Base-by-base conservation (phyloP, 2,113 vertebrate genomes). In the Taurulus bubalis region DNA sequence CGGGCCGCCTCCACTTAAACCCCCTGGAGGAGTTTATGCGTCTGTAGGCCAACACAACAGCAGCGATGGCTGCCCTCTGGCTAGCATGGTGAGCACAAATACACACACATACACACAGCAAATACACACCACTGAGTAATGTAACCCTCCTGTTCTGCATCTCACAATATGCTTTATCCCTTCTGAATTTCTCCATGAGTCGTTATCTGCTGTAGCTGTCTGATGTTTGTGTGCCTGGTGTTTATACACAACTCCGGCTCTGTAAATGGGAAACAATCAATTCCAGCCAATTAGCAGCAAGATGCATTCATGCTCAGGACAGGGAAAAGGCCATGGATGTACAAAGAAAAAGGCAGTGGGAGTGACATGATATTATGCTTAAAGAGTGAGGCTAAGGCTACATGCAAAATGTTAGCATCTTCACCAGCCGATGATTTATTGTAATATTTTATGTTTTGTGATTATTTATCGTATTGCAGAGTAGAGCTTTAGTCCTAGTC, bases 1-100 rank as follows among this genome's bases (percentile, higher is more conserved):
- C 0, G 95, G 88, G 71, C 88, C 94, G 1, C 80, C 96, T 84
- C 87, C 89, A 15, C 88, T 94, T 40, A 94, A 94, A 68, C 70
- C 83, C 14, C 83, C 86, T 0, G 94, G 92, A 51, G 92, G 89
- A 75, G 81, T 59, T 79, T 93, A 36, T 91, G 89, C 45, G 0
- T 78, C 89, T 80, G 20, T 85, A 36, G 90, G 63, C 6, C 96
- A 88, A 47, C 89, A 93, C 9, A 85, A 79, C 68, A 85, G 59
- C 73, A 32, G 89, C 8, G 96, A 97, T 26, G 51, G 89, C 1
- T 79, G 86, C 89, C 15, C 81, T n/a, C 58, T 88, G 38, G 60
- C 30, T 67, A 65, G 65, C 51, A 92, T 94, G 95, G 96, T 97
- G 92, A 95, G 96, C 76, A 89, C 8, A 63, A 8, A 38, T 12